Conservation (phyloP, 30 jellyfish, hydroid and myxozoan species). For the Aurelia sp. region DNA sequence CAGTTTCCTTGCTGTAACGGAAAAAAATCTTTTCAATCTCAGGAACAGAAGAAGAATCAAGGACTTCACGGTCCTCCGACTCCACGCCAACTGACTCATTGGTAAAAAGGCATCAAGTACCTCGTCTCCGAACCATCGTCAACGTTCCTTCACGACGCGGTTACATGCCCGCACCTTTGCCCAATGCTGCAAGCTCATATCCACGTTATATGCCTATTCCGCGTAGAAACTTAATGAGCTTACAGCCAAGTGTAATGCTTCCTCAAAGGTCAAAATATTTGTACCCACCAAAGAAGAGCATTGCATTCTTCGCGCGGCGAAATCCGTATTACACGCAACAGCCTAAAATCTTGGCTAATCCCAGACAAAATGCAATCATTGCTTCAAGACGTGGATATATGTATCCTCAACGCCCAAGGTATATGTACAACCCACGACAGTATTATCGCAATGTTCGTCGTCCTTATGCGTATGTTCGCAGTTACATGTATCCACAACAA, state of each 20-base stretch:
- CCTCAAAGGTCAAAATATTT: slow-evolving; percentile 14
- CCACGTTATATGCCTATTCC: slow-evolving; percentile 7
- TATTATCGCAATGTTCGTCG: background rate
- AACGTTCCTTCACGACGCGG: background rate
- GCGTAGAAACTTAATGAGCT: background rate
- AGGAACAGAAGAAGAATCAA: background rate
- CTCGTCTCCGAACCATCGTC: background rate
- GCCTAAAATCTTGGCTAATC: slow-evolving; percentile 10
- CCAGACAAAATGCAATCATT: slow-evolving; percentile 25
- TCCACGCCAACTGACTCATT: background rate
- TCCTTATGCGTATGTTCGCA: slow-evolving; percentile 10
- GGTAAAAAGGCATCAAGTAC: slow-evolving; percentile 1
- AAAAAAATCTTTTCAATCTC: too few species aligned
- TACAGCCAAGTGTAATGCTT: slow-evolving; percentile 1
- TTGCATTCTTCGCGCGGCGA: slow-evolving; percentile 37
- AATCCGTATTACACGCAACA: slow-evolving; percentile 14
- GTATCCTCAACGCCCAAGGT: slow-evolving; percentile 1
- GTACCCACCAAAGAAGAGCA: background rate
- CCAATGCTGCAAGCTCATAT: background rate
- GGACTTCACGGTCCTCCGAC: background rate
- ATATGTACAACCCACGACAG: slow-evolving; percentile 3
- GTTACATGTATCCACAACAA: background rate
- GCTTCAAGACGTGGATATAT: background rate
- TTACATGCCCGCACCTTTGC: background rate
- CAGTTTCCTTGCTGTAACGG: too few species aligned